Evolutionary conservation across 2,113 vertebrate genomes (phyloP), one percentile per base, ranked within the genome.

Genomic region (Rhinolophus sinicus): DNA sequence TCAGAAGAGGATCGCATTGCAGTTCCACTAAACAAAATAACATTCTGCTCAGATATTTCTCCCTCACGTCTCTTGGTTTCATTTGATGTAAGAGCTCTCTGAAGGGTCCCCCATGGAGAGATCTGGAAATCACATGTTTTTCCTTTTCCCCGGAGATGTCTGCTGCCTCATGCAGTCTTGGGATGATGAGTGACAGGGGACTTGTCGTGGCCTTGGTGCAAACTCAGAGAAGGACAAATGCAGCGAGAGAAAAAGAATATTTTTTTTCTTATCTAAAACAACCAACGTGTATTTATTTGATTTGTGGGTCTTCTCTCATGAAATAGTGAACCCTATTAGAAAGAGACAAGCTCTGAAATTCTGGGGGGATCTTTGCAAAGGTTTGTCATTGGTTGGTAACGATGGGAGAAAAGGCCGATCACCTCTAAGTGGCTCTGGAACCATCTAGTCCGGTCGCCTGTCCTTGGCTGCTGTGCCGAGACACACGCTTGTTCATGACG

Each of bases 11-110:
- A 92, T 87, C 40, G 8, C 44, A 0, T 50, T 65, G 96, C 38
- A 38, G 54, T 97, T 98, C 81, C 97, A 98, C 98, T 98, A 98
- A 98, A 96, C 70, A 93, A 98, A 95, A 96, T 89, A 96, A 96
- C 93, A 77, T 91, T 97, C 94, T 40, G 40, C 94, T 98, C 95
- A 75, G 87, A 85, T 97, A 97, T 96, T 98, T 95, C 91, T 35
- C 87, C 86, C 50, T 26, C 93, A 92, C 96, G 26, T 95, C 88
- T 97, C 82, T 91, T 81, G 93, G 97, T 94, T 96, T 97, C 47
- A 35, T 50, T 50, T 94, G 97, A 98, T 78, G 90, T 0, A 21
- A 96, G 89, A 98, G 84, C 96, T 97, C 94, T 95, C 91, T 89
- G 94, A 97, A 98, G 93, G 96, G 81, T 95, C 88, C 85, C 28